Conservation (phyloP, 2,888 invertebrate genomes). For the Lasioglossum villosulum region DNA sequence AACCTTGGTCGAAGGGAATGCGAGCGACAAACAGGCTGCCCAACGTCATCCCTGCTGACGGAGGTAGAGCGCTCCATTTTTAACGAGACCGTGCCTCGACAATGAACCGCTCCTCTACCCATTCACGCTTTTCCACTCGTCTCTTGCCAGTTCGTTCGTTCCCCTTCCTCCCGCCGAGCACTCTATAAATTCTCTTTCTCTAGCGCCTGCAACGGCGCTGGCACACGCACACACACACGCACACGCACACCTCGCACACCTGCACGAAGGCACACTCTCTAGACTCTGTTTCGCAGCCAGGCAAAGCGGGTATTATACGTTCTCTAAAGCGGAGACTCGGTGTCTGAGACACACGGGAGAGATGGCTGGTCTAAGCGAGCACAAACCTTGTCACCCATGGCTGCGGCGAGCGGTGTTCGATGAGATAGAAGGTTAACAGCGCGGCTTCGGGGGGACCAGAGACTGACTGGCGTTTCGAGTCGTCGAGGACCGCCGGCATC, state of each 20-base stretch:
- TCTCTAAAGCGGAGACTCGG: conserved; percentile 50
- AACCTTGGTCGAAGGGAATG: conserved; percentile 1
- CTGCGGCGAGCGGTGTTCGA: conserved; percentile 86
- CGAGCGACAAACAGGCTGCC: background rate
- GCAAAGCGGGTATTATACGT: conserved; percentile 34
- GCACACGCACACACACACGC: background rate
- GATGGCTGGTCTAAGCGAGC: conserved; percentile 64
- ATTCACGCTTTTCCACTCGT: background rate
- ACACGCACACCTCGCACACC: conserved; percentile 4
- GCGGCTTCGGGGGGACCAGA: conserved; percentile 89
- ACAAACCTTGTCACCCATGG: conserved; percentile 84
- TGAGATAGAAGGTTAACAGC: conserved; percentile 87
- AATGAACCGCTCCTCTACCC: background rate
- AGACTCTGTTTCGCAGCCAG: conserved; percentile 23
- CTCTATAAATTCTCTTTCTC: background rate
- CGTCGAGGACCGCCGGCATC: conserved; percentile 83
- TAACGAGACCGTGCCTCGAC: background rate
- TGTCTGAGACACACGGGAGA: conserved; percentile 25
- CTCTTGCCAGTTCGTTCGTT: background rate
- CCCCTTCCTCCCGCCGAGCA: background rate
- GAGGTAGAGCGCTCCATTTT: background rate
- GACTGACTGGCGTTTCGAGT: conserved; percentile 84
- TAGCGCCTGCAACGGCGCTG: background rate
- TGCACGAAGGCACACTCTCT: conserved; percentile 6
- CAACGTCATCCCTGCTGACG: conserved; percentile 1